Percentiles rank a stretch among this genome's conserved stretches.
phyloP scores from a whole-genome alignment of 2,888 invertebrate genomes.

The Eudasyphora cyanicolor region DNA sequence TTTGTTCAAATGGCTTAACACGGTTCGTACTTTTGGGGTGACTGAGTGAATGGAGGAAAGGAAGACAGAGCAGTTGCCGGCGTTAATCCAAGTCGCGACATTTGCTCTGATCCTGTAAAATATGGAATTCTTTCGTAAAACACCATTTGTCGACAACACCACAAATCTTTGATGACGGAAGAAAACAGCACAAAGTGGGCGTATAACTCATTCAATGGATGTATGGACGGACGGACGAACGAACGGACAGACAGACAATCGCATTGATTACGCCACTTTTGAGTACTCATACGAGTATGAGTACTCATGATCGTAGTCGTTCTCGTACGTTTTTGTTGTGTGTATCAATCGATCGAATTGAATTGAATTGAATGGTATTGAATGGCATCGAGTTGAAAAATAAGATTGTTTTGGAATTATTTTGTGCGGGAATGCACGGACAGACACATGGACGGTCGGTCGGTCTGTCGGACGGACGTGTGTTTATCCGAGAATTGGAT shows the following conservation, averaged over 20 bases:
- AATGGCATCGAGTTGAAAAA: too few species aligned
- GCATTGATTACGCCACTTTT: not conserved
- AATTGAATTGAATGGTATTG: not conserved
- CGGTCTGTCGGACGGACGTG: too few species aligned
- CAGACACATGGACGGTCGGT: too few species aligned
- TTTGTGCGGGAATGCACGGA: too few species aligned
- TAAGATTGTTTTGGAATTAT: too few species aligned
- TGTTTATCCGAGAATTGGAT: not conserved
- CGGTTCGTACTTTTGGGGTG: not conserved
- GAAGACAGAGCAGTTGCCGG: not conserved
- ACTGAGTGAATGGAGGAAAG: not conserved
- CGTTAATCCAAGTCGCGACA: conserved; percentile 17
- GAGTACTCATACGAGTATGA: too few species aligned
- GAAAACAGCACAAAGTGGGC: not conserved
- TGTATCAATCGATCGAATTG: too few species aligned
- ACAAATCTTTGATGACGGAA: too few species aligned
- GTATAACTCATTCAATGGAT: not conserved
- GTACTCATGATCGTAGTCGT: too few species aligned
- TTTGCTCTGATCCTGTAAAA: not conserved
- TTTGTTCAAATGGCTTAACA: not conserved
- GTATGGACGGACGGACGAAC: not conserved
- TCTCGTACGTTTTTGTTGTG: too few species aligned
- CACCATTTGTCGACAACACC: too few species aligned
- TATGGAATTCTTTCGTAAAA: not conserved
- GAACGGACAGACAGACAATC: too few species aligned